Conservation (phyloP, 1,140 invertebrate species). For the Listronotus bonariensis region DNA sequence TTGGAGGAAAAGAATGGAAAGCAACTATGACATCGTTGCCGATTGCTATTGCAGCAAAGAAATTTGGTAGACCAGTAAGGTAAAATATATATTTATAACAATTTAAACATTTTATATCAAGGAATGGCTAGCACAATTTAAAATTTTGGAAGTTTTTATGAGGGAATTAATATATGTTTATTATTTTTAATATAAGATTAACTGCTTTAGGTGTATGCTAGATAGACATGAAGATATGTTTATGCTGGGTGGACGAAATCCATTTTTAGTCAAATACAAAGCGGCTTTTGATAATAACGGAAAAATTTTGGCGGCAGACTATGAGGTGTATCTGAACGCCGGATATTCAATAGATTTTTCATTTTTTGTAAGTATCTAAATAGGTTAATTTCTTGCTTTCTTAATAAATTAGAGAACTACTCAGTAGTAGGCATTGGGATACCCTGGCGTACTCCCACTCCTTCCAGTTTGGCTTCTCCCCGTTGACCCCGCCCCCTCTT, state of each 20-base stretch:
- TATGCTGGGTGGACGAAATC: constrained; percentile 84
- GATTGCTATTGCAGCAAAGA: constrained; percentile 71
- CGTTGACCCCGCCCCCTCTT: no score
- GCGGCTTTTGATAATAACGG: constrained; percentile 77
- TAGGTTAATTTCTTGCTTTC: no score
- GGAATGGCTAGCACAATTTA: no score
- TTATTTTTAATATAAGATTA: no score
- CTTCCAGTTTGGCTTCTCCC: no score
- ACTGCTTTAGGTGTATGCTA: constrained; percentile 66
- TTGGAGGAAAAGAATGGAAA: constrained; percentile 92
- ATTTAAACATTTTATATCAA: no score
- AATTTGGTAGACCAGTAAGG: constrained; percentile 76
- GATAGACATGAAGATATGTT: constrained; percentile 94
- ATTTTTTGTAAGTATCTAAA: constrained; percentile 63
- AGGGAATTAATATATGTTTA: no score
- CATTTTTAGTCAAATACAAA: constrained; percentile 86
- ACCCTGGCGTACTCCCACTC: no score
- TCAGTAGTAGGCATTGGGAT: no score
- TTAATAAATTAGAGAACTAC: no score
- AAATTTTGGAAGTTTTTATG: no score
- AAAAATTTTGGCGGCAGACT: constrained; percentile 69
- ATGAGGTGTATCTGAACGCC: constrained; percentile 80
- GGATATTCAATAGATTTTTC: constrained; percentile 85
- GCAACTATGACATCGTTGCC: constrained; percentile 65
- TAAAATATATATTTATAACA: constrained; percentile 44